phyloP scores from a whole-genome alignment of 1,140 invertebrate genomes.

The Atta texana region DNA sequence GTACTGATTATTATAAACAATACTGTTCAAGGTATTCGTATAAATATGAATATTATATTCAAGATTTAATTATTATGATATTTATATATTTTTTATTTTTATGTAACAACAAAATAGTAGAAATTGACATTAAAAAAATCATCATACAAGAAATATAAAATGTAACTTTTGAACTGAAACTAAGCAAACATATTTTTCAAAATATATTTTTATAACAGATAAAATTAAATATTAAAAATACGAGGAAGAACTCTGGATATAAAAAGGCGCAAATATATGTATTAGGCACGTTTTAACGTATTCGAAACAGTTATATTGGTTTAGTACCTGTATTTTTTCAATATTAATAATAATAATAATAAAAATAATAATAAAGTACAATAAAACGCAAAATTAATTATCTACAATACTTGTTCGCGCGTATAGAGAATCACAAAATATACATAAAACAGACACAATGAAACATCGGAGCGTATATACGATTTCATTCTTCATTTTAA shows the following conservation, averaged over 20 bases:
- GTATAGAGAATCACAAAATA: slow-evolving; percentile 87
- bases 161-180: not conserved
- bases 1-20: slow-evolving; percentile 8
- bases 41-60: slow-evolving; percentile 16
- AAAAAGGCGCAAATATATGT: slow-evolving; percentile 26
- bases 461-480: slow-evolving; percentile 49
- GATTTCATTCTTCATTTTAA: slow-evolving; percentile 27
- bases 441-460: slow-evolving; percentile 81
- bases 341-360: slow-evolving; percentile 78
- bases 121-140: not conserved
- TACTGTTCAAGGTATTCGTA: not conserved
- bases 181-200: not conserved
- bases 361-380: slow-evolving; percentile 82
- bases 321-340: slow-evolving; percentile 84
- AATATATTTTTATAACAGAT: slow-evolving; percentile 1
- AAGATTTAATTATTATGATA: not conserved
- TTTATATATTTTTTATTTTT: slow-evolving; percentile 15
- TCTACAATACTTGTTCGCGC: slow-evolving; percentile 85
- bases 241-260: not conserved
- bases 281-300: slow-evolving; percentile 28
- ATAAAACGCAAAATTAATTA: slow-evolving; percentile 85
- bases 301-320: slow-evolving; percentile 79
- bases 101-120: slow-evolving; percentile 10
- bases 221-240: not conserved
- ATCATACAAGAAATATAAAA: not conserved